Percentiles rank a stretch among this genome's conserved stretches.
phyloP scores from a whole-genome alignment of 2,888 invertebrate species.

The Nymphalis urticae region DNA sequence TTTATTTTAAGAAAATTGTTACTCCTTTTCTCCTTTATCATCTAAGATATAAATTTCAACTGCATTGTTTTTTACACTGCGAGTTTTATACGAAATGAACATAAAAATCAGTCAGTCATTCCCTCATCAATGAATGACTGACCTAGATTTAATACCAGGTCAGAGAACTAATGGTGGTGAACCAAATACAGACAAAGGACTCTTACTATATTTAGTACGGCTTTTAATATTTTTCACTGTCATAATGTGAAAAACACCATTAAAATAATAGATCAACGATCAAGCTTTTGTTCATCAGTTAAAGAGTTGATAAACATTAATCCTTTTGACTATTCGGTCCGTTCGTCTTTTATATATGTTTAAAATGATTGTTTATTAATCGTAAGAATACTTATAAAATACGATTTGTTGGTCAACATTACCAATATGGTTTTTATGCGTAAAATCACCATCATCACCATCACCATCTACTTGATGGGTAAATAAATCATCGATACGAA shows the following conservation, averaged over 20 bases:
- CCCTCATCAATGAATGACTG: slow-evolving; percentile 16
- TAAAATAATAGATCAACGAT: background rate
- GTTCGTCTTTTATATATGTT: background rate
- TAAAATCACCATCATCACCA: no score
- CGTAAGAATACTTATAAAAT: no score
- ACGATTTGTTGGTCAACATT: no score
- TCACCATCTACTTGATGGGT: no score
- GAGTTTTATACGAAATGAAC: slow-evolving; percentile 1
- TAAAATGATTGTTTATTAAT: background rate
- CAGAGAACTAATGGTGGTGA: slow-evolving; percentile 20
- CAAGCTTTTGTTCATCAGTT: background rate
- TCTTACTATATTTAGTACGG: slow-evolving; percentile 12
- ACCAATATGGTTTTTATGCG: no score
- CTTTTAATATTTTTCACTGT: slow-evolving; percentile 5
- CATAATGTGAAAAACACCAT: background rate
- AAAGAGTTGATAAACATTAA: background rate
- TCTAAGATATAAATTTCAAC: background rate
- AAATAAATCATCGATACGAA: no score
- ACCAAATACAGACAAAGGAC: slow-evolving; percentile 4
- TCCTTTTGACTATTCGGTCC: background rate
- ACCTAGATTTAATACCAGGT: slow-evolving; percentile 19
- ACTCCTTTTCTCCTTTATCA: background rate
- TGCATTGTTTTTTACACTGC: background rate
- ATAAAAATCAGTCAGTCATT: slow-evolving; percentile 10
- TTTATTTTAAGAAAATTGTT: no score